phyloP scores from a whole-genome alignment of 2,113 vertebrate genomes.

The Scolopax mira region DNA sequence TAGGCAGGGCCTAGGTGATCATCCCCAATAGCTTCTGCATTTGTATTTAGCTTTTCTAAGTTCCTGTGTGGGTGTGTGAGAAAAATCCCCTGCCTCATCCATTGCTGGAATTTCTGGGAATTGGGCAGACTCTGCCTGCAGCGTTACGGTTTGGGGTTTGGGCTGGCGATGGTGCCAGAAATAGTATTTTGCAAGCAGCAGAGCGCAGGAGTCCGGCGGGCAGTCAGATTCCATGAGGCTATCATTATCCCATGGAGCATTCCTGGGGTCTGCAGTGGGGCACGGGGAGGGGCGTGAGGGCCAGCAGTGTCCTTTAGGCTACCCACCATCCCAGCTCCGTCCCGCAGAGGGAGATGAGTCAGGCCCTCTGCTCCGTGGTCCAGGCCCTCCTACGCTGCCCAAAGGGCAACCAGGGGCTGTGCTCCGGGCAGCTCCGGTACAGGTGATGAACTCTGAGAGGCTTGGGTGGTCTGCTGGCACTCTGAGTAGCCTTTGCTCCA shows the following conservation, averaged over 20 bases:
- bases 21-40: not conserved
- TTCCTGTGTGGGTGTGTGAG: not conserved
- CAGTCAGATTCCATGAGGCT: not conserved
- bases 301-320: not conserved
- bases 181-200: constrained; percentile 1
- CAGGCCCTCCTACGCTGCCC: not conserved
- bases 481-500: not conserved
- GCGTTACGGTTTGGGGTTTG: not conserved
- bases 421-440: not conserved
- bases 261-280: not conserved
- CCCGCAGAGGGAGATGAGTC: not conserved
- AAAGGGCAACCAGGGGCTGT: not conserved
- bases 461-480: not conserved
- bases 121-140: not conserved
- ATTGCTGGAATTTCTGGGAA: constrained; percentile 36
- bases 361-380: rapidly evolving
- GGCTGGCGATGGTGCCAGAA: not conserved
- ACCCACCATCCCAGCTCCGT: not conserved
- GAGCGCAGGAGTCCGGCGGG: rapidly evolving
- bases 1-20: not conserved
- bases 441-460: not conserved
- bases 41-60: not conserved
- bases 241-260: constrained; percentile 8
- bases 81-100: not conserved
- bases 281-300: rapidly evolving